Evolutionary conservation across 1,140 invertebrate genomes (phyloP).

Genomic region (Coptotermes formosanus): DNA sequence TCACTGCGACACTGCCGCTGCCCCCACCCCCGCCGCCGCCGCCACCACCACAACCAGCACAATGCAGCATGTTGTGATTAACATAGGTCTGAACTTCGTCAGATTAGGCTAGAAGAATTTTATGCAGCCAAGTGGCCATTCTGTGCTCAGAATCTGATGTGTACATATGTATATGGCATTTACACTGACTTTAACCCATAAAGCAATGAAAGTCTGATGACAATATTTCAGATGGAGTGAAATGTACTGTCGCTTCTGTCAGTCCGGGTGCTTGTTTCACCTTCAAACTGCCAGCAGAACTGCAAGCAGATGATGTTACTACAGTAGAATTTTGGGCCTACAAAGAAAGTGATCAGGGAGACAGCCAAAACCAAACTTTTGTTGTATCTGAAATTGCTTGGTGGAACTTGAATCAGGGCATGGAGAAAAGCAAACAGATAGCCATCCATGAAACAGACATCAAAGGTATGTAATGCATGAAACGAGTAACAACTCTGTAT

Average conservation of each 20-base stretch:
- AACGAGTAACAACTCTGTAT: no score
- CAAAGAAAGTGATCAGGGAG: conserved; percentile 60
- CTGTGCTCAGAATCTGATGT: no score
- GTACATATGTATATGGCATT: no score
- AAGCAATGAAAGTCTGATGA: not conserved
- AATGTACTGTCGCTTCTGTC: conserved; percentile 27
- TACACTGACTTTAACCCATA: no score
- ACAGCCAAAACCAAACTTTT: conserved; percentile 67
- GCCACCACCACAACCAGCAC: no score
- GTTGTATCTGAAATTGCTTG: conserved; percentile 76
- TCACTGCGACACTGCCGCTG: no score
- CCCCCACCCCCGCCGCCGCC: no score
- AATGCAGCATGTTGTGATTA: no score
- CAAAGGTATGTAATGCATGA: conserved; percentile 49
- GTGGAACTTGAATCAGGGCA: conserved; percentile 66
- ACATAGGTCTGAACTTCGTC: no score
- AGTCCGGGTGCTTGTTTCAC: conserved; percentile 68
- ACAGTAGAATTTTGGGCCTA: conserved; percentile 78
- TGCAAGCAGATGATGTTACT: conserved; percentile 67
- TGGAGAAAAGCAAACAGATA: conserved; percentile 69
- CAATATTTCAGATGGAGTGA: not conserved
- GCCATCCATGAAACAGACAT: conserved; percentile 70
- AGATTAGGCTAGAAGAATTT: no score
- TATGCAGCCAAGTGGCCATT: no score
- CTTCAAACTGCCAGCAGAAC: conserved; percentile 65